These are phyloP conservation scores for Microctonus brassicae DNA, from an alignment of 2,888 invertebrate species.

Conservation along the genomic window DNA sequence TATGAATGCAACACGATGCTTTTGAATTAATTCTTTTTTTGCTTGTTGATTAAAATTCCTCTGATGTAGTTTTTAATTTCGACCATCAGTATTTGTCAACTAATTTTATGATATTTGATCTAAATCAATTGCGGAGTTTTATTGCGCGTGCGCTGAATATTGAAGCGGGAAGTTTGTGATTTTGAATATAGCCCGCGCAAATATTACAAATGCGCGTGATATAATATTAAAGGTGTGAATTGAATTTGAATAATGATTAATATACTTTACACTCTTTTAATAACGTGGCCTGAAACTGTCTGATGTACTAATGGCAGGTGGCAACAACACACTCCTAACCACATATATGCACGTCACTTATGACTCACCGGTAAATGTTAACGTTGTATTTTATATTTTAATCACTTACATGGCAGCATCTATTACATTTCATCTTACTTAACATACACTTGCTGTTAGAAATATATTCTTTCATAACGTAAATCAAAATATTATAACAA, in stretches of 20 bases:
- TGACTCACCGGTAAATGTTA: constrained; percentile 14
- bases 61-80: not conserved
- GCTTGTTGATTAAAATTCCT: not conserved
- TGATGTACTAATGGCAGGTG: constrained; percentile 1
- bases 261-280: constrained; percentile 1
- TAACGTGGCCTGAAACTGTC: not conserved
- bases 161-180: not conserved
- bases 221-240: not conserved
- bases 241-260: too few species aligned
- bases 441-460: not conserved
- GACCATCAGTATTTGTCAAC: not conserved
- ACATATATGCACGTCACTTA: constrained; percentile 8
- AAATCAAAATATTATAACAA: not conserved
- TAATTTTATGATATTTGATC: not conserved
- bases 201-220: not conserved
- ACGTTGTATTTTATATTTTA: not conserved
- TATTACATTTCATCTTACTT: not conserved
- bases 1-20: not conserved
- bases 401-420: not conserved
- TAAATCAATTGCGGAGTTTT: not conserved
- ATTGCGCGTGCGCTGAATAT: constrained; percentile 5
- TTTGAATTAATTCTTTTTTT: not conserved
- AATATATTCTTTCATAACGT: not conserved
- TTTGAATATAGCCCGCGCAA: not conserved
- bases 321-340: not conserved